Base-by-base conservation (phyloP, 1,140 invertebrate species). In the Lepidurus couesii region DNA sequence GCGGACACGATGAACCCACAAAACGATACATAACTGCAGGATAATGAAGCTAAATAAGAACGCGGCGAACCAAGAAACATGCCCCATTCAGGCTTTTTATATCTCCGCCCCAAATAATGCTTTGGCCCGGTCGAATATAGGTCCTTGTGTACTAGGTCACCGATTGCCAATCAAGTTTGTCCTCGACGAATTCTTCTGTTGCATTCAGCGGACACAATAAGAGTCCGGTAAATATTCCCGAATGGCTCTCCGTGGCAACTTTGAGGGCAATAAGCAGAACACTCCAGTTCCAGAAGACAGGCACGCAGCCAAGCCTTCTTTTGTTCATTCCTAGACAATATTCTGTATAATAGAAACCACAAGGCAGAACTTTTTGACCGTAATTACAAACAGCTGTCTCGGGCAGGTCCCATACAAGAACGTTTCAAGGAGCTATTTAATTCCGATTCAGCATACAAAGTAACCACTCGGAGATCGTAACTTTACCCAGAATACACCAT, bases 111-210 rank as follows among this genome's bases (percentile, higher is more conserved):
- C 53, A 65, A 65, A 21, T 65, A 65, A 65, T 65, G 53, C 53
- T 21, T 7, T 16, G 16, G 5, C 53, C 13, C 2, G 16, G 16
- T 65, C 9, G 53, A n/a, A 21, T n/a, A 65, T 65, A 65, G 53
- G 53, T 65, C 53, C 53, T 65, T 65, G 53, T 16, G 6, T 65
- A 65, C 53, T 65, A 65, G 53, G 53, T 65, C 53, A 65, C 53
- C 53, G 53, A 65, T 65, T 65, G 53, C 16, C 53, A 65, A 65
- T 65, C 53, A 65, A 65, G 53, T 65, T 65, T 65, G 53, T 65
- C 53, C 9, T 65, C 53, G 53, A 21, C 53, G 53, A 16, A 65
- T 65, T 65, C 53, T 65, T 65, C 53, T 65, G 53, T 65, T 13
- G 53, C 53, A 65, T 65, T 65, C 53, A n/a, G 53, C 53, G 53